Evolutionary conservation across 1,140 invertebrate genomes (phyloP).

Genomic region (Chymomyza costata): DNA sequence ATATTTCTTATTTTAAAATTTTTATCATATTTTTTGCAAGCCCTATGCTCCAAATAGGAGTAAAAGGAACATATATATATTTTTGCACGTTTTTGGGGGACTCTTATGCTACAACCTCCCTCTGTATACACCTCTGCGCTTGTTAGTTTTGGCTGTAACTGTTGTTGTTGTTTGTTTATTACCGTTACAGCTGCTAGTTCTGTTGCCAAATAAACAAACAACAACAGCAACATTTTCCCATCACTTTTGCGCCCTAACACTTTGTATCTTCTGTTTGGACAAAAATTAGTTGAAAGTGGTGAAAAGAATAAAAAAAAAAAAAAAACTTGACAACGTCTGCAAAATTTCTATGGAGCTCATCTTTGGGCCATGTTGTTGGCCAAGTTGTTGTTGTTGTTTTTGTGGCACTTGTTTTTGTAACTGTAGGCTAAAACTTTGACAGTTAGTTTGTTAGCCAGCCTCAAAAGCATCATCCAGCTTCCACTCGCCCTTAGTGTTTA

Average conservation of each 20-base stretch:
- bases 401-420: slow-evolving; percentile 16
- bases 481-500: no score
- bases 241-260: slow-evolving; percentile 1
- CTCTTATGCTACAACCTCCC: no score
- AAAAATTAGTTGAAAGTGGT: slow-evolving; percentile 51
- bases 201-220: neutral
- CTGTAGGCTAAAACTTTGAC: no score
- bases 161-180: slow-evolving; percentile 50
- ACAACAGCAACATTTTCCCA: neutral
- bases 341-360: slow-evolving; percentile 27
- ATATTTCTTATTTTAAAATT: no score
- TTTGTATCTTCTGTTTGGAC: slow-evolving; percentile 46
- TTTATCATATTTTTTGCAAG: no score
- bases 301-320: slow-evolving; percentile 14
- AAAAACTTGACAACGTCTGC: slow-evolving; percentile 51
- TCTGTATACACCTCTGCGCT: no score
- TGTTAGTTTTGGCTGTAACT: slow-evolving; percentile 21
- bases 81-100: no score
- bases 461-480: no score
- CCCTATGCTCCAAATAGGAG: no score
- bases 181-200: slow-evolving; percentile 57
- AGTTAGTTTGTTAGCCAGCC: no score
- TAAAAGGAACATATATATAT: no score
- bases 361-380: no score
- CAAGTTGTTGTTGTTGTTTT: slow-evolving; percentile 5